Percentiles rank a stretch among this genome's conserved stretches.
Evolutionary conservation across 2,113 vertebrate genomes (phyloP).

Genomic region (Dendrocopos noguchii): DNA sequence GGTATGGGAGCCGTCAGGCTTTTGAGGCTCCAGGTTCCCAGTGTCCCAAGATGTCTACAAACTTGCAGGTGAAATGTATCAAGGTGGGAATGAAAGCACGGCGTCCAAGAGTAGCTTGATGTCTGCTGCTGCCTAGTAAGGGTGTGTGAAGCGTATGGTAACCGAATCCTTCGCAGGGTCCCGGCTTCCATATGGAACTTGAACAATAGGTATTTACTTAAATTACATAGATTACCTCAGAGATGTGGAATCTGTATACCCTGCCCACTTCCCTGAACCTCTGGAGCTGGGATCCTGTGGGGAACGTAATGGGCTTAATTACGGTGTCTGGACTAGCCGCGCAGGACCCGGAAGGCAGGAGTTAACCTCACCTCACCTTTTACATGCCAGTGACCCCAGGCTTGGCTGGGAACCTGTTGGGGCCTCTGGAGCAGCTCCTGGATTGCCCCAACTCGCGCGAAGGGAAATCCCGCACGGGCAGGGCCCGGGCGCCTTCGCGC

Average conservation of each 20-base stretch:
- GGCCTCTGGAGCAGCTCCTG: neutral
- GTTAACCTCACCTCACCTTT: conserved; percentile 66
- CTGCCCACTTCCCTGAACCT: conserved; percentile 54
- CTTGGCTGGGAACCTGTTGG: neutral
- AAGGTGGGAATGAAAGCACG: neutral
- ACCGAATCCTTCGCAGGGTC: neutral
- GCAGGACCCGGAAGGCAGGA: conserved; percentile 58
- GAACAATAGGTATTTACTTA: conserved; percentile 56
- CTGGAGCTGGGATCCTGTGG: conserved; percentile 51
- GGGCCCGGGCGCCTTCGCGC: rapidly evolving
- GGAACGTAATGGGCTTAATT: conserved; percentile 68
- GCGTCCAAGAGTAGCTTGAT: rapidly evolving
- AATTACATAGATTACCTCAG: conserved; percentile 59
- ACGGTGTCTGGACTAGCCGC: conserved; percentile 47
- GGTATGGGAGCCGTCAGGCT: neutral
- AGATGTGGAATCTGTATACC: conserved; percentile 46
- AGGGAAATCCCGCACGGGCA: neutral
- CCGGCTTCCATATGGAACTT: neutral
- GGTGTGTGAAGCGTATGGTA: neutral
- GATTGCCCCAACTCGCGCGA: neutral
- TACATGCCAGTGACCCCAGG: conserved; percentile 37
- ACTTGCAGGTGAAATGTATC: rapidly evolving
- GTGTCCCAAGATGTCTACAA: neutral
- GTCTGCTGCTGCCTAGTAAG: neutral
- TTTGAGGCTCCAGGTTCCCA: neutral